Evolutionary conservation across 2,797 vertebrate species (phyloP).

Genomic region (Monodelphis domestica): DNA sequence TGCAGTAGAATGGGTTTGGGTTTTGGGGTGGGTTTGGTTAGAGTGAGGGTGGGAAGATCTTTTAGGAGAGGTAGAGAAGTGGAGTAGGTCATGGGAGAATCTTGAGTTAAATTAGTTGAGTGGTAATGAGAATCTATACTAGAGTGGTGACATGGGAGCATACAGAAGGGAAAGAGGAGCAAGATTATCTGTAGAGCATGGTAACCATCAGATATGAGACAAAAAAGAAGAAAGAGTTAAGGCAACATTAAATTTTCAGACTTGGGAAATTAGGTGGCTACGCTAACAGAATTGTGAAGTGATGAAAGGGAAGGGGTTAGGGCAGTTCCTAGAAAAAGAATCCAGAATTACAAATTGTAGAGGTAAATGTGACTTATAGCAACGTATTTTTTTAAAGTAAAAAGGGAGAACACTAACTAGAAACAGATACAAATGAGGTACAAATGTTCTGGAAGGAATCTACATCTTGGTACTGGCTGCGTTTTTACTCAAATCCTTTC

Average conservation of each 20-base stretch:
- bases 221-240: not conserved
- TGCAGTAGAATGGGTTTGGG: not conserved
- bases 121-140: not conserved
- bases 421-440: not conserved
- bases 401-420: not conserved
- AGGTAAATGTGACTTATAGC: not conserved
- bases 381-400: slow-evolving; percentile 9
- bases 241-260: no score
- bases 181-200: not conserved
- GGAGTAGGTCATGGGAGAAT: no score
- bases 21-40: not conserved
- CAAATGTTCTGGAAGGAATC: not conserved
- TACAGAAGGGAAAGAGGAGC: not conserved
- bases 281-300: not conserved
- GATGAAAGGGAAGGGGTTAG: slow-evolving; percentile 5
- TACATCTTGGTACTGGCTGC: not conserved
- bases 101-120: not conserved
- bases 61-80: not conserved
- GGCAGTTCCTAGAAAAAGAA: slow-evolving; percentile 25
- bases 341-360: not conserved
- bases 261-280: no score
- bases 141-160: not conserved
- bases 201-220: not conserved
- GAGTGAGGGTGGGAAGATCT: not conserved
- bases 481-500: not conserved